Percentiles rank a stretch among this genome's conserved stretches.
These are phyloP conservation scores for Oscheius sp. DNA, from an alignment of 2,888 invertebrate species.

Conservation along the genomic window DNA sequence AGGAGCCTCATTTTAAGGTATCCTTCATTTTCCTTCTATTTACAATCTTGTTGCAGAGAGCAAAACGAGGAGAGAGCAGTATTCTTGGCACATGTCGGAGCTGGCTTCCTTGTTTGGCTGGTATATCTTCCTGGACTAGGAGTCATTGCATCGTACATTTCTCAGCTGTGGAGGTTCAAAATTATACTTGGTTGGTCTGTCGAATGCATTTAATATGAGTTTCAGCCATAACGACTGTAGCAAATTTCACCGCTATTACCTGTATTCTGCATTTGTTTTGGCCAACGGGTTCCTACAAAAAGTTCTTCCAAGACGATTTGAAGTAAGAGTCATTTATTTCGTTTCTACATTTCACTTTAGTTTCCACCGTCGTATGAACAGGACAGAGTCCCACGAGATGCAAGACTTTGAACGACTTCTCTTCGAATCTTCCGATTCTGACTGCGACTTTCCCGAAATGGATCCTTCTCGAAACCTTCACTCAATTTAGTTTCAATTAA, in stretches of 20 bases:
- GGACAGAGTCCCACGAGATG: conserved; percentile 57
- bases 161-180: conserved; percentile 94
- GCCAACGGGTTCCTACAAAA: conserved; percentile 82
- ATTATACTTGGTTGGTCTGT: conserved; percentile 84
- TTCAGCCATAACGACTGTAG: conserved; percentile 86
- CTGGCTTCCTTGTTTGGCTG: conserved; percentile 97
- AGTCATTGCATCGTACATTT: conserved; percentile 90
- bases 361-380: conserved; percentile 51
- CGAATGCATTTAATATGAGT: conserved; percentile 43
- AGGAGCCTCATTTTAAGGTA: conserved; percentile 82
- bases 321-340: conserved; percentile 40
- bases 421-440: conserved; percentile 41
- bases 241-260: conserved; percentile 92
- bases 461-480: conserved; percentile 29
- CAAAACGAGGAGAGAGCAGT: conserved; percentile 87
- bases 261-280: conserved; percentile 94
- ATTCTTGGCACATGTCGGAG: conserved; percentile 94
- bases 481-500: conserved; percentile 4
- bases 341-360: conserved; percentile 40
- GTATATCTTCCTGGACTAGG: conserved; percentile 95
- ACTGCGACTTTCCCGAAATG: conserved; percentile 32
- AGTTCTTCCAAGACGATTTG: conserved; percentile 62
- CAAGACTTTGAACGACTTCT: conserved; percentile 61
- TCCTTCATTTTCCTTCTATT: background rate
- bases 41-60: conserved; percentile 76